phyloP scores from a whole-genome alignment of 2,888 invertebrate species.

The Cheilosia scutellata region DNA sequence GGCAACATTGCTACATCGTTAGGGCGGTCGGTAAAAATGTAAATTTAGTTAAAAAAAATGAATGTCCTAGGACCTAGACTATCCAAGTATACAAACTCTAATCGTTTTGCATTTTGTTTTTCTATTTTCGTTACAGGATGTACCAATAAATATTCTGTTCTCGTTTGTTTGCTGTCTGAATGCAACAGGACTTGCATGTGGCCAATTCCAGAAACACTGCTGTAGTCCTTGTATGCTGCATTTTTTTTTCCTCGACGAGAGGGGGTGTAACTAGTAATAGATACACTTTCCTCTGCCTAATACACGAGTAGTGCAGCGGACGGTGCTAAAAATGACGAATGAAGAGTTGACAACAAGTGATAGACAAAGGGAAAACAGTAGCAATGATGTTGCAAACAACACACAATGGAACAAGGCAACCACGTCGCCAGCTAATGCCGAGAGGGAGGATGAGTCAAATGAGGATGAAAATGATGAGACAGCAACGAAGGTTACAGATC shows the following conservation, averaged over 20 bases:
- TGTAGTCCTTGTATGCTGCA: slow-evolving; percentile 60
- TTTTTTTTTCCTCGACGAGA: slow-evolving; percentile 1
- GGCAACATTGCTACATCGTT: slow-evolving; percentile 55
- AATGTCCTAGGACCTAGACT: slow-evolving; percentile 12
- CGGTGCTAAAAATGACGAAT: slow-evolving; percentile 74
- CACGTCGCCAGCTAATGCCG: slow-evolving; percentile 50
- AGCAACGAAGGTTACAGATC: slow-evolving; percentile 83
- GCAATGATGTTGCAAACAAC: slow-evolving; percentile 72
- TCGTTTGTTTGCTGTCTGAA: slow-evolving; percentile 24
- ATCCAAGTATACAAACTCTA: slow-evolving; percentile 9
- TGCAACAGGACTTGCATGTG: slow-evolving; percentile 46
- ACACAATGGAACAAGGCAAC: slow-evolving; percentile 55
- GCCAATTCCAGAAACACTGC: slow-evolving; percentile 37
- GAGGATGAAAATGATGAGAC: slow-evolving; percentile 82
- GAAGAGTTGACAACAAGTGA: slow-evolving; percentile 71
- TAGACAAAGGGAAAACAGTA: slow-evolving; percentile 48
- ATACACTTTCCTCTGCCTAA: slow-evolving; percentile 35
- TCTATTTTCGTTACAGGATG: slow-evolving; percentile 63
- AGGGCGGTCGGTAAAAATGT: slow-evolving; percentile 61
- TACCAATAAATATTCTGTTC: slow-evolving; percentile 34
- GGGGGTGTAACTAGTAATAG: slow-evolving; percentile 44
- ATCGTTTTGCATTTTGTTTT: slow-evolving; percentile 37
- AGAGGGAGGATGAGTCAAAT: slow-evolving; percentile 80
- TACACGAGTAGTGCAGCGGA: not conserved
- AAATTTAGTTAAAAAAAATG: slow-evolving; percentile 45